Evolutionary conservation across 2,113 vertebrate genomes (phyloP), one percentile per base, ranked within the genome.

Genomic region (Agelaius phoeniceus): DNA sequence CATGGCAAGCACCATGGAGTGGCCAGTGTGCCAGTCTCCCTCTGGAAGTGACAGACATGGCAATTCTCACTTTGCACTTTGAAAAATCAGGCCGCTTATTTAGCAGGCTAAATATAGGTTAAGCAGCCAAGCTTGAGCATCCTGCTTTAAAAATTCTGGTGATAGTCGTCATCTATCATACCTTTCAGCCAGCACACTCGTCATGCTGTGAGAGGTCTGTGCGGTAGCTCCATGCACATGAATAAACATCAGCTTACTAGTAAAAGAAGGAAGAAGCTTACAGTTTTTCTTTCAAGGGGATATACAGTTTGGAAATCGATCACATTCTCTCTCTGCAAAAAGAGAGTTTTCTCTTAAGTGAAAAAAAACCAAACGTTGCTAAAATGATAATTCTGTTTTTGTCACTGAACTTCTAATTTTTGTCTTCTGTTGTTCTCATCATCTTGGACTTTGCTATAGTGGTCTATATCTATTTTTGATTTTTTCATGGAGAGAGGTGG

Each of bases 21-120:
- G 21, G 41, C 57, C 87, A 57, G 26, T 10, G 72, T 48, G 55
- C 48, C 26, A 62, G 48, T 51, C 49, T 84, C 43, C 35, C 72
- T 71, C 67, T 78, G 1, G 0, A 41, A 59, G 30, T 21, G 57
- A 87, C 74, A 78, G 69, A 89, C 7, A 7, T 52, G 84, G 66
- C 76, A 84, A 11, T 87, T 93, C 79, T 90, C 83, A 84, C 88
- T 95, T 90, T 4, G 28, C 76, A 72, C 85, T 93, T 94, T 0
- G 7, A 55, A 93, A 94, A 96, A 93, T 77, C 88, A 72, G 79
- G 83, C 85, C 0, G 1, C 92, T 97, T 95, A 90, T 93, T 96
- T 95, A 95, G 93, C 84, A 91, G 87, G 93, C 94, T 96, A 94
- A 97, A 95, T 97, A 95, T 94, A 97, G 93, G 89, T 93, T 95